These are phyloP conservation scores for Ptilorrhoa leucosticta DNA, from an alignment of 2,113 vertebrate species.

Conservation along the genomic window DNA sequence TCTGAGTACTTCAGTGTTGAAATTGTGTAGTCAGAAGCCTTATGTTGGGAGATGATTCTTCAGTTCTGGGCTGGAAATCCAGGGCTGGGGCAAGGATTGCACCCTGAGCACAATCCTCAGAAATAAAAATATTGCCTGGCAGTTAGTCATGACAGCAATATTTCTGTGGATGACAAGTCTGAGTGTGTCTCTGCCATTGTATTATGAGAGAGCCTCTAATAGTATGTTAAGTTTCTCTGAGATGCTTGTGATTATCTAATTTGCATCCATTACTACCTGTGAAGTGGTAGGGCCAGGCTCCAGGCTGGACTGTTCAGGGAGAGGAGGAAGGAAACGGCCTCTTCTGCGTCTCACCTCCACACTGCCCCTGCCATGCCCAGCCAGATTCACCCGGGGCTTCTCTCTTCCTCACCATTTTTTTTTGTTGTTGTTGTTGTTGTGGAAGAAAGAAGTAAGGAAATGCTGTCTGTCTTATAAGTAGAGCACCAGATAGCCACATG, in stretches of 20 bases:
- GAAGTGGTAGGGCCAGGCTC: background rate
- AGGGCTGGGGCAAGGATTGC: background rate
- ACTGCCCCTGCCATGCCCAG: background rate
- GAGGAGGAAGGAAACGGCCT: background rate
- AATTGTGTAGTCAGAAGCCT: background rate
- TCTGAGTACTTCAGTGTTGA: background rate
- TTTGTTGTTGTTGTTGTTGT: background rate
- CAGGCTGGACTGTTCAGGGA: background rate
- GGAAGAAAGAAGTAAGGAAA: background rate
- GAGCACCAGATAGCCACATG: background rate
- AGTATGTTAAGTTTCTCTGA: background rate
- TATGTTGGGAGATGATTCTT: background rate
- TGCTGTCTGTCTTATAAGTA: background rate
- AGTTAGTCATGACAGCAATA: slow-evolving; percentile 9
- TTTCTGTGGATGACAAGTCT: background rate
- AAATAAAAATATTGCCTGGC: background rate
- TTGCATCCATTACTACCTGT: background rate
- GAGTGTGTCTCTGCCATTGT: background rate
- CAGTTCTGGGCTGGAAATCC: background rate
- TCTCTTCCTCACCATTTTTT: background rate
- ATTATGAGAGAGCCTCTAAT: background rate
- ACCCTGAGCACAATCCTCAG: background rate
- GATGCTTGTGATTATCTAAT: background rate
- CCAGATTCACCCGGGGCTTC: background rate
- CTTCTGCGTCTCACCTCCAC: fast-evolving